phyloP scores from a whole-genome alignment of 2,888 invertebrate genomes.

The Ophion ellenae region DNA sequence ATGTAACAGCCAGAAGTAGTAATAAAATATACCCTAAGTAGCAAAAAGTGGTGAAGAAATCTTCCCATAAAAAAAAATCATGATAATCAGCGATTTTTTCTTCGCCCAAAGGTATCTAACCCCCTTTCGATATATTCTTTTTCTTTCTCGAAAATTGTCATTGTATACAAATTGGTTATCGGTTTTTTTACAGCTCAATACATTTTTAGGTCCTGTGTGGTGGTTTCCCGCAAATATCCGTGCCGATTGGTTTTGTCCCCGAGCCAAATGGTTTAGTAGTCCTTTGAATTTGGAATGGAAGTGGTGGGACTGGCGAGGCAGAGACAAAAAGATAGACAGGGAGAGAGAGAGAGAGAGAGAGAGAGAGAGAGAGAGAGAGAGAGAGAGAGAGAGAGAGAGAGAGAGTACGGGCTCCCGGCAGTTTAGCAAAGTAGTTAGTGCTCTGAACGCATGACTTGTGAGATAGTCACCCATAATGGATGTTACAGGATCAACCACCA shows the following conservation, averaged over 20 bases:
- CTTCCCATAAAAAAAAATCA: too few relatives aligned
- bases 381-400: conserved; percentile 1
- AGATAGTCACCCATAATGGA: conserved; percentile 57
- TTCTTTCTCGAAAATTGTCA: too few relatives aligned
- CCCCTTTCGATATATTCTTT: too few relatives aligned
- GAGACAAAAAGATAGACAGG: conserved; percentile 25
- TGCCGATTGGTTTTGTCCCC: neutral
- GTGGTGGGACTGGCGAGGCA: neutral
- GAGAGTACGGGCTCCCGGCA: neutral
- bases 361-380: conserved; percentile 19
- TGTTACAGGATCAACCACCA: conserved; percentile 51
- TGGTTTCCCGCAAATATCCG: neutral
- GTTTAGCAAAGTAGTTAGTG: conserved; percentile 61
- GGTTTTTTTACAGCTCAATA: neutral
- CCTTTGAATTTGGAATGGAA: neutral
- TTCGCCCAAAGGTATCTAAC: too few relatives aligned
- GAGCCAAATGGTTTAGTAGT: neutral
- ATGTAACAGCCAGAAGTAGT: too few relatives aligned
- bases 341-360: too few relatives aligned
- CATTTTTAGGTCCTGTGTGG: neutral
- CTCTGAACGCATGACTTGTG: conserved; percentile 34
- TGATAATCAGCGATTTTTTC: too few relatives aligned
- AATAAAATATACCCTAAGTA: too few relatives aligned
- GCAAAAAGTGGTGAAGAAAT: too few relatives aligned
- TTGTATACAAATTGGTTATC: too few relatives aligned